Conservation (phyloP, 2,113 vertebrate species). For the Tetrax tetrax region DNA sequence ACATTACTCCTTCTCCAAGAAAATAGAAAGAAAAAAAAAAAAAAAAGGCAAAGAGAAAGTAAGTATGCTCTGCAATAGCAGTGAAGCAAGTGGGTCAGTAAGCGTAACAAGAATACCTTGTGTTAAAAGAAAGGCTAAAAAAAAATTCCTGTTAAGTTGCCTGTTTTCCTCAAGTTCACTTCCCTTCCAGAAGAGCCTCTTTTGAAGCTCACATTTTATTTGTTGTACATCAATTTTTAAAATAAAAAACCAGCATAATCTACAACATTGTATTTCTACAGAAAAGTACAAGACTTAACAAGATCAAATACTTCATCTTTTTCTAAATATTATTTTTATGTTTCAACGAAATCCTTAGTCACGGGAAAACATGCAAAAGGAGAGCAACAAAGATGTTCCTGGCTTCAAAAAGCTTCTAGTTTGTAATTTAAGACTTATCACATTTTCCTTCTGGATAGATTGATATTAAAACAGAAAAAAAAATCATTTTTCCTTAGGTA, state of each 20-base stretch:
- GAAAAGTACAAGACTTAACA: neutral
- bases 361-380: neutral
- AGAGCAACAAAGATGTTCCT: neutral
- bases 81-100: neutral
- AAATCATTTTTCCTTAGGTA: neutral
- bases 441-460: neutral
- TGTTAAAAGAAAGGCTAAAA: conserved; percentile 15
- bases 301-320: neutral
- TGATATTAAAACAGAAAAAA: neutral
- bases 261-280: neutral
- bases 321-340: neutral
- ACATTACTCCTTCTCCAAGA: neutral
- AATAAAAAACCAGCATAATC: neutral
- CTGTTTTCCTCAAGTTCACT: conserved; percentile 13
- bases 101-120: neutral
- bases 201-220: neutral
- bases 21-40: neutral
- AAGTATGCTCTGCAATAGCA: neutral
- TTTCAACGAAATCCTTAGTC: neutral
- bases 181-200: neutral
- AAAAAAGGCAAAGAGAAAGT: neutral
- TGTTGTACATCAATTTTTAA: neutral
- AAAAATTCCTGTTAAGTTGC: neutral
- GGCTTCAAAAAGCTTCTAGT: neutral
- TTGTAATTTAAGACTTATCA: neutral